Evolutionary conservation across 2,797 vertebrate species (phyloP), one percentile per base, ranked within the genome.

Genomic region (Acrossocheilus fasciatus): DNA sequence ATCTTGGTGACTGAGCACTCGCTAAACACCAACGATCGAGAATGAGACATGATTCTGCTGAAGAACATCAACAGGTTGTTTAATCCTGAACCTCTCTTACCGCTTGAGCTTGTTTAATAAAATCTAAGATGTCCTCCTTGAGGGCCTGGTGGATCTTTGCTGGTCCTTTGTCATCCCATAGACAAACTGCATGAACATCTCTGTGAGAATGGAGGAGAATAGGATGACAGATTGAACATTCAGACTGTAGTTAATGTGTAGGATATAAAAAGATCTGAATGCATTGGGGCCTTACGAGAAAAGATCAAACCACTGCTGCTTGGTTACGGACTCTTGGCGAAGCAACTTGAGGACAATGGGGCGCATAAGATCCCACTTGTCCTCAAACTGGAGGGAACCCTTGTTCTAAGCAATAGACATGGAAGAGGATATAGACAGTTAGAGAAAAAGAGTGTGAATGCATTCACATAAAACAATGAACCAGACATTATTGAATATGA

Each of bases 151-250:
- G 98, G 93, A 99, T 99, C 96, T 99, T 99, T 82, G 98, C 98
- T 76, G 98, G 98, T 89, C 98, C 98, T 96, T 99, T 99, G 94
- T 99, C 98, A 92, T 99, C 98, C 98, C 98, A 99, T 76, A 99
- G 95, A 92, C 98, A 99, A 83, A 99, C 98, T 79, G 98, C 98
- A 91, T 99, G 98, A 85, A 99, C 98, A 87, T 99, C 98, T 93
- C 98, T 99, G 91, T 72, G 85, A 36, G 34, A 75, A 52, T 2
- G 15, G 20, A 68, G 12, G 85, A 36, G 30, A 50, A 76, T 5
- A 54, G 41, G 14, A 69, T 18, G 10, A 23, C 8, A 70, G n/a
- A 79, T 11, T n/a, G 2, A 87, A 23, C 4, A 52, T 30, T 74
- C 52, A 66, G 18, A 66, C 20, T 41, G 64, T 70, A 45, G 9